These are phyloP conservation scores for Catharus bicknelli DNA, from an alignment of 2,113 vertebrate species.

Conservation along the genomic window DNA sequence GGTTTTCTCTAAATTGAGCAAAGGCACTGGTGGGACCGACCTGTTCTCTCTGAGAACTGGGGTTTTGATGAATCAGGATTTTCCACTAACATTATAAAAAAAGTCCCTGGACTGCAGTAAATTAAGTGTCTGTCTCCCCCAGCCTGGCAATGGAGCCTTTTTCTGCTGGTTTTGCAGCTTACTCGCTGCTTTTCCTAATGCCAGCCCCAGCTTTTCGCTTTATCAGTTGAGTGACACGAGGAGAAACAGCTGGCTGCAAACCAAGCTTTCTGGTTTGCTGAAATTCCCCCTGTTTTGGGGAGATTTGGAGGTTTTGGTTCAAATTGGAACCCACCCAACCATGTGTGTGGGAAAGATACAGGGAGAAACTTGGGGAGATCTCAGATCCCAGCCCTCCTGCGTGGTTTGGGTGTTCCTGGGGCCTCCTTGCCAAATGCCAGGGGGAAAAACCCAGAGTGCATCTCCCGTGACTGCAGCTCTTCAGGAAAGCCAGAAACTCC, in stretches of 20 bases:
- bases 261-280: constrained; percentile 38
- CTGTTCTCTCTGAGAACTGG: neutral
- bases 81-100: constrained; percentile 7
- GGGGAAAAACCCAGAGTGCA: fast-evolving
- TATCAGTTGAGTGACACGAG: constrained; percentile 44
- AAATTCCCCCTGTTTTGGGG: constrained; percentile 2
- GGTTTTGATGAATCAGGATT: constrained; percentile 48
- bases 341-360: constrained; percentile 3
- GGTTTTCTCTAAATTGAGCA: neutral
- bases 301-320: constrained; percentile 43
- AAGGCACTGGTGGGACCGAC: neutral
- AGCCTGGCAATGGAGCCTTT: constrained; percentile 21
- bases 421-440: neutral
- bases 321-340: constrained; percentile 24
- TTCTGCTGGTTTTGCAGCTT: constrained; percentile 60
- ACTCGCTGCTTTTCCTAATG: neutral
- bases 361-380: neutral
- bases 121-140: constrained; percentile 5
- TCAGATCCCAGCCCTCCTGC: neutral
- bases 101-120: constrained; percentile 13
- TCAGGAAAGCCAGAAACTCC: neutral
- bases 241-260: constrained; percentile 46
- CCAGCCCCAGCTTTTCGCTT: constrained; percentile 34
- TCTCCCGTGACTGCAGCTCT: neutral
- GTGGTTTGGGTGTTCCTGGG: fast-evolving